These are phyloP conservation scores for Takifugu ocellatus DNA, from an alignment of 2,797 vertebrate genomes.

Conservation along the genomic window DNA sequence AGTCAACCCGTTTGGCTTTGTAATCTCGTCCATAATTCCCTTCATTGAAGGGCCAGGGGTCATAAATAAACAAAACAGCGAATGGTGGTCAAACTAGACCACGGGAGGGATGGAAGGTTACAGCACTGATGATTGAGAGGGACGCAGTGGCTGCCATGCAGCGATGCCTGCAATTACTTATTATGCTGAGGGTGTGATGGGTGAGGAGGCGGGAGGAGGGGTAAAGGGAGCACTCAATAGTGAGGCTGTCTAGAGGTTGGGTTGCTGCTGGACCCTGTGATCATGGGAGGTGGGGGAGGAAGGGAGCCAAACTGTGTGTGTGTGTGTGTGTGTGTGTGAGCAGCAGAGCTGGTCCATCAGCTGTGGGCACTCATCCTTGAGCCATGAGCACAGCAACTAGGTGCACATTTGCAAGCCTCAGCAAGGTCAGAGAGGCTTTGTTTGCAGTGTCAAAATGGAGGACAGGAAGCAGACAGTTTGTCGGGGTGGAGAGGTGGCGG, in stretches of 20 bases:
- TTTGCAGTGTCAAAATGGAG: slow-evolving; percentile 53
- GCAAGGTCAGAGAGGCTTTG: slow-evolving; percentile 53
- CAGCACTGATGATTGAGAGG: slow-evolving; percentile 25
- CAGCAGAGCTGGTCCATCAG: background rate
- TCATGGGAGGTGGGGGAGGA: slow-evolving; percentile 29
- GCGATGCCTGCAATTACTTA: slow-evolving; percentile 44
- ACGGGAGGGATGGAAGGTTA: slow-evolving; percentile 25
- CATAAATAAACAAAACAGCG: slow-evolving; percentile 50
- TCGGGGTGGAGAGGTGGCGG: background rate
- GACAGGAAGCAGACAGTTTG: slow-evolving; percentile 27
- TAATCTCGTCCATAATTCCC: slow-evolving; percentile 56
- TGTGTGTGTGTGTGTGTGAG: slow-evolving; percentile 10
- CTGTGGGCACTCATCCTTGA: slow-evolving; percentile 26
- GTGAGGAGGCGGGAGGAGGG: slow-evolving; percentile 8
- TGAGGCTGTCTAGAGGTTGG: slow-evolving; percentile 43
- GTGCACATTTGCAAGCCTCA: slow-evolving; percentile 33
- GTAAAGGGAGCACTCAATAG: slow-evolving; percentile 27
- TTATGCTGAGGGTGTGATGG: slow-evolving; percentile 52
- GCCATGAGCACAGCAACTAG: slow-evolving; percentile 8
- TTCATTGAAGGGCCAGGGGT: slow-evolving; percentile 47
- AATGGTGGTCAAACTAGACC: slow-evolving; percentile 8
- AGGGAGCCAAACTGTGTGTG: slow-evolving; percentile 18
- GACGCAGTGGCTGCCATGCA: slow-evolving; percentile 17
- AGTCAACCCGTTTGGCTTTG: slow-evolving; percentile 46
- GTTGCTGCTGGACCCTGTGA: slow-evolving; percentile 54